A percentile compares a stretch with the other conserved stretches of the same genome.
These are phyloP conservation scores for Camptogramma bilineatum DNA, from an alignment of 2,888 invertebrate genomes.

Conservation along the genomic window DNA sequence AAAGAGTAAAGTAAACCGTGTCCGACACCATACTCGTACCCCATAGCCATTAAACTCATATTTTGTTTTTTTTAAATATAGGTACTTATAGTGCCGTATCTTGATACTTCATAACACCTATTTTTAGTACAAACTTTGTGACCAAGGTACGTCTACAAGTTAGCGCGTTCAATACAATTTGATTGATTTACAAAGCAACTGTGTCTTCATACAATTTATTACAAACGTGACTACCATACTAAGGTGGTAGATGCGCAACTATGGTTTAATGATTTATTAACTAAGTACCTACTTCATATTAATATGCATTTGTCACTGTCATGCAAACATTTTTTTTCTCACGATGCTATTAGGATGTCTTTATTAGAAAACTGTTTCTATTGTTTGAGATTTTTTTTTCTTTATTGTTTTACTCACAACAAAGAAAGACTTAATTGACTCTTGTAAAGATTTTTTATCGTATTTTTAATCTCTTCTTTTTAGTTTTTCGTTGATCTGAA, in stretches of 20 bases:
- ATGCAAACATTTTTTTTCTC: conserved; percentile 16
- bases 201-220: conserved; percentile 50
- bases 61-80: too few relatives aligned
- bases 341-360: background rate
- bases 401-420: too few relatives aligned
- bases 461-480: background rate
- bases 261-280: conserved; percentile 39
- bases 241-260: conserved; percentile 38
- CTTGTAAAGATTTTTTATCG: background rate
- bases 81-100: too few relatives aligned
- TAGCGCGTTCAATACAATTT: conserved; percentile 30
- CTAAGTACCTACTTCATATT: conserved; percentile 4
- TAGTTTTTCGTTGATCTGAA: too few relatives aligned
- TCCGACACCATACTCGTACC: too few relatives aligned
- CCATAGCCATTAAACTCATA: too few relatives aligned
- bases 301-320: conserved; percentile 18
- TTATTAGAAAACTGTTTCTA: background rate
- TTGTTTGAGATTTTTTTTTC: too few relatives aligned
- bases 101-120: too few relatives aligned
- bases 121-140: too few relatives aligned
- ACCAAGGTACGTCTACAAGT: background rate
- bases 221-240: conserved; percentile 45
- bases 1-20: too few relatives aligned
- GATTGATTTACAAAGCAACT: conserved; percentile 44
- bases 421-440: too few relatives aligned